Percentiles rank a stretch among this genome's conserved stretches.
phyloP scores from a whole-genome alignment of 1,140 invertebrate species.

The Hormaphis cornu region DNA sequence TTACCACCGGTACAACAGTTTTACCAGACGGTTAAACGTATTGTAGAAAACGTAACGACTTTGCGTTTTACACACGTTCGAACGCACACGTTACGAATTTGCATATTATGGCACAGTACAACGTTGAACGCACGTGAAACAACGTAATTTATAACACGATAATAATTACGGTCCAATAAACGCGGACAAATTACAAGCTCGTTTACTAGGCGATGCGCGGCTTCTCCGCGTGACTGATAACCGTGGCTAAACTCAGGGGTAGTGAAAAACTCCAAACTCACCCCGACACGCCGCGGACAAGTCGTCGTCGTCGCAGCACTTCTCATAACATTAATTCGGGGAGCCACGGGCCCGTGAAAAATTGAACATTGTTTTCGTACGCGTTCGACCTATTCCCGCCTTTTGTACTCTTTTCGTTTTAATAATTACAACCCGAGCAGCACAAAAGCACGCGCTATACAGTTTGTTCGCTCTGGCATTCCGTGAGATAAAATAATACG shows the following conservation, averaged over 20 bases:
- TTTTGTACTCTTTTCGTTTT: constrained; percentile 1
- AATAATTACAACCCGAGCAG: constrained; percentile 11
- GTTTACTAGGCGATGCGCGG: constrained; percentile 4
- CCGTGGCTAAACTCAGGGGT: constrained; percentile 3
- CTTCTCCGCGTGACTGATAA: constrained; percentile 23
- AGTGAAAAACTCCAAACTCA: not conserved
- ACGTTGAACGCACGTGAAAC: not conserved
- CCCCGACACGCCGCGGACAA: not conserved
- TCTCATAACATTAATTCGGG: no score
- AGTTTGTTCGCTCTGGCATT: no score
- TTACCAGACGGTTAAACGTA: no score
- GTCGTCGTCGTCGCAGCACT: constrained; percentile 7
- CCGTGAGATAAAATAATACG: no score
- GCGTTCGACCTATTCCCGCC: not conserved
- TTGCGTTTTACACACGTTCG: no score
- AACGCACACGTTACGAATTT: no score
- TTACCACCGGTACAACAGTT: no score
- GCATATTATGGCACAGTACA: not conserved
- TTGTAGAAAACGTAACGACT: no score
- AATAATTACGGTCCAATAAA: constrained; percentile 1
- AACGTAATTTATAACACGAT: not conserved
- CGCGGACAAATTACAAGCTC: constrained; percentile 23
- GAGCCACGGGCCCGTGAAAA: constrained; percentile 26
- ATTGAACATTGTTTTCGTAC: constrained; percentile 12
- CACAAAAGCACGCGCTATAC: no score